phyloP scores from a whole-genome alignment of 1,140 invertebrate genomes.

The Drosophila pseudoananassae region DNA sequence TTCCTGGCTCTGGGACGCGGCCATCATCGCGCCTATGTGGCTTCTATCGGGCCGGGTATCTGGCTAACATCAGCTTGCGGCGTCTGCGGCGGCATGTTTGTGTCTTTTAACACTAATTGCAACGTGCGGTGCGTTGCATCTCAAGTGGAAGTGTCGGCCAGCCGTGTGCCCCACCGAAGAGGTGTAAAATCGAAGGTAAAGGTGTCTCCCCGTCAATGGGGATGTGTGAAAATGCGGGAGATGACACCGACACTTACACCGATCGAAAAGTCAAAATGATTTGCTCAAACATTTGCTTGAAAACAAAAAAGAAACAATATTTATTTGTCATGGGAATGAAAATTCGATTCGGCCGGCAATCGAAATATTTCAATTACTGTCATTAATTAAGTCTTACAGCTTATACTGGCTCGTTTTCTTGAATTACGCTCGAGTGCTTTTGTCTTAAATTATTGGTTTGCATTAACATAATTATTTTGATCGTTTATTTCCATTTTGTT shows the following conservation, averaged over 20 bases:
- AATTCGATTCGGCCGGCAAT: slow-evolving; percentile 20
- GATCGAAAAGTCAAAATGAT: slow-evolving; percentile 36
- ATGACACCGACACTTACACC: slow-evolving; percentile 26
- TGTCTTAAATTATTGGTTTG: slow-evolving; percentile 31
- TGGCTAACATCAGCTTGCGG: slow-evolving; percentile 47
- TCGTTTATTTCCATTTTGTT: slow-evolving; percentile 36
- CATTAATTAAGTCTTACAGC: slow-evolving; percentile 34
- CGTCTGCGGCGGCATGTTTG: slow-evolving; percentile 56
- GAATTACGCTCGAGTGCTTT: slow-evolving; percentile 24
- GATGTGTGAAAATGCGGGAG: slow-evolving; percentile 33
- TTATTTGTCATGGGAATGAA: slow-evolving; percentile 33
- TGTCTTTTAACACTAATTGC: slow-evolving; percentile 81
- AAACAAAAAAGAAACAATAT: not conserved
- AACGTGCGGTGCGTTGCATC: slow-evolving; percentile 42
- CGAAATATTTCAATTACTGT: slow-evolving; percentile 42
- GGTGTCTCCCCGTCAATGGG: not conserved
- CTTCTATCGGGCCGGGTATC: slow-evolving; percentile 22
- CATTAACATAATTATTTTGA: slow-evolving; percentile 47
- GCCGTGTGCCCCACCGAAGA: slow-evolving; percentile 1
- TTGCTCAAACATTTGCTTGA: slow-evolving; percentile 33
- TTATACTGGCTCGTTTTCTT: slow-evolving; percentile 6
- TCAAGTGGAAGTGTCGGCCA: slow-evolving; percentile 52
- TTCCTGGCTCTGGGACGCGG: slow-evolving; percentile 47
- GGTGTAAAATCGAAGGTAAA: slow-evolving; percentile 11
- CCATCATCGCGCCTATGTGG: slow-evolving; percentile 17